Evolutionary conservation across 2,113 vertebrate genomes (phyloP), one percentile per base, ranked within the genome.

Genomic region (Notothenia rossii): DNA sequence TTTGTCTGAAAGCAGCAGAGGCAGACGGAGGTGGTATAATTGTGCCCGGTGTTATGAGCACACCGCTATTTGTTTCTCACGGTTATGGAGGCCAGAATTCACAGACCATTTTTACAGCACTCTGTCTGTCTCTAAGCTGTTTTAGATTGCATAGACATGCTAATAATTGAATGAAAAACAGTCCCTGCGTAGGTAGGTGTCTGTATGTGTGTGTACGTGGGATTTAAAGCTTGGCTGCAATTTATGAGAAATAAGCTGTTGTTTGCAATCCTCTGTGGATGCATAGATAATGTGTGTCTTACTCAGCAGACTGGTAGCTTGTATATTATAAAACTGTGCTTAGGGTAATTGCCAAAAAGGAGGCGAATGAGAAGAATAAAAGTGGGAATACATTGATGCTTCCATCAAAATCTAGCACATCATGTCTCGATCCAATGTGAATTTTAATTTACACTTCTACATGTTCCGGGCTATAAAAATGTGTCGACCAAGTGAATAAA

Each of bases 181-280:
- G 72, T 25, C 65, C 70, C 33, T 80, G 86, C 54, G 59, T 82
- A 72, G 87, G 87, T 76, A 56, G 63, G 62, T 81, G 72, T 45
- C 50, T 56, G 49, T 68, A 29, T 80, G 49, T 68, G 69, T 82
- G 66, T 64, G 58, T 49, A 12, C 65, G 75, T 61, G 67, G 51
- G 62, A 72, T 68, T 88, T 76, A 77, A 84, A 82, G 72, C 74
- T 46, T 54, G 77, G 59, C 60, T 86, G 76, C 73, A 54, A 91
- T 91, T 91, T 91, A 90, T 93, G 77, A 90, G 86, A 79, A 90
- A 85, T 83, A 87, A 86, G 78, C 79, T 85, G 77, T 75, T 83
- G 89, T 90, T 83, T 88, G 79, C 91, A 79, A 89, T 89, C 86
- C 86, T 91, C 86, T 82, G 82, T 76, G 85, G 87, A 88, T 80